Base-by-base conservation (phyloP, 2,888 invertebrate genomes). In the Chaitophorus viminalis region DNA sequence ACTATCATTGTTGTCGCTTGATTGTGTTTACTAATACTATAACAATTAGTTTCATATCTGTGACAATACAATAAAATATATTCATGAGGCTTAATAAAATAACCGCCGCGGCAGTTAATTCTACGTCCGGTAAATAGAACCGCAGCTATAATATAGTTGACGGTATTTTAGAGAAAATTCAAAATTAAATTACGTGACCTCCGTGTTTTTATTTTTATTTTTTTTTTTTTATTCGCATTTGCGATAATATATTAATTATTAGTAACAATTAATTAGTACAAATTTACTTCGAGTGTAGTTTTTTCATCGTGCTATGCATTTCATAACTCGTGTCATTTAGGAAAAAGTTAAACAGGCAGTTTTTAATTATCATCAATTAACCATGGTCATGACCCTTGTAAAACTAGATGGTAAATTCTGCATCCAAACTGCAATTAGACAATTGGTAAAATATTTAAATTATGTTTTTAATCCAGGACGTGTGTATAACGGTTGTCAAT, bases 281-380 rank as follows among this genome's bases (percentile, higher is more conserved):
- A 86, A 78, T 86, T 86, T 79, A 81, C 60, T 87, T 81, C 31
- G 25, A 60, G 39, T 86, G 31, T 78, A 87, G 74, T 75, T 87
- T 87, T 65, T 72, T 60, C 60, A 74, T 75, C 87, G 75, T 36
- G 54, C 72, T 29, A 31, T 87, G 60, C 74, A 81, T 87, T 74
- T 65, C 78, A 79, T 79, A 72, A 39, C 72, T 60, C 79, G 29
- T 74, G 25, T 81, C 79, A 65, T 74, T 79, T 81, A 79, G 79
- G 46, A 79, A 87, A 60, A 87, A 87, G 60, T 74, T 79, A 74
- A 87, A 87, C 87, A 29, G 74, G 60, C 87, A 29, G 79, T 81
- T 87, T 74, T 74, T 87, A 87, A 87, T 87, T 87, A 87, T 81
- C 74, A 31, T 74, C 87, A 87, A 87, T 87, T 87, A 87, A 87